Conservation (phyloP, 2,888 invertebrate genomes). For the Dicyrtomina minuta region DNA sequence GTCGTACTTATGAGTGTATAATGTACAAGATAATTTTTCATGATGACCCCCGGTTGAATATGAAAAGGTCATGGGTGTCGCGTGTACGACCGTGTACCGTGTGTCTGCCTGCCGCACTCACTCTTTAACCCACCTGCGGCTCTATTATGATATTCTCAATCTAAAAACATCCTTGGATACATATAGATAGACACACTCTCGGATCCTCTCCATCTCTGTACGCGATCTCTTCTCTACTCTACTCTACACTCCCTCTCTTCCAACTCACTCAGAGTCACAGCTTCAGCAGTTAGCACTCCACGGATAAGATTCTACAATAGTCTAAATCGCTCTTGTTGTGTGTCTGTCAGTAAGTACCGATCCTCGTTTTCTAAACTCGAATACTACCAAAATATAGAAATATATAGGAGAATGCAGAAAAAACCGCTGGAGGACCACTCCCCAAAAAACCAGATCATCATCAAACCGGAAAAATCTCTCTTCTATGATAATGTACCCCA, state of each 20-base stretch:
- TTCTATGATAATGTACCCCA: constrained; percentile 22
- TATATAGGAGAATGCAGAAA: constrained; percentile 17
- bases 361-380: background rate
- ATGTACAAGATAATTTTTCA: constrained; percentile 36
- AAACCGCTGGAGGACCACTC: constrained; percentile 39
- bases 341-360: too few species aligned
- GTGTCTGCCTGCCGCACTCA: constrained; percentile 45
- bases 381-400: background rate
- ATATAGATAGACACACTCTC: background rate
- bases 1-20: background rate
- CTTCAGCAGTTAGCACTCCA: too few species aligned
- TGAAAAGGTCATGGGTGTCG: constrained; percentile 47
- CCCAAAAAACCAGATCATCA: constrained; percentile 42
- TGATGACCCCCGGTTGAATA: constrained; percentile 40
- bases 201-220: too few species aligned
- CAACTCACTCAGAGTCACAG: background rate
- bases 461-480: constrained; percentile 38
- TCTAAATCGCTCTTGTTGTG: too few species aligned
- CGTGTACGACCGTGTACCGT: constrained; percentile 52
- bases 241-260: background rate
- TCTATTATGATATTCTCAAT: constrained; percentile 33
- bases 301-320: too few species aligned
- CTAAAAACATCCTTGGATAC: constrained; percentile 20
- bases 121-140: constrained; percentile 41
- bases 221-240: too few species aligned